Evolutionary conservation across 2,888 invertebrate genomes (phyloP), one percentile per base, ranked within the genome.

Genomic region (Drosophila nigricruria): DNA sequence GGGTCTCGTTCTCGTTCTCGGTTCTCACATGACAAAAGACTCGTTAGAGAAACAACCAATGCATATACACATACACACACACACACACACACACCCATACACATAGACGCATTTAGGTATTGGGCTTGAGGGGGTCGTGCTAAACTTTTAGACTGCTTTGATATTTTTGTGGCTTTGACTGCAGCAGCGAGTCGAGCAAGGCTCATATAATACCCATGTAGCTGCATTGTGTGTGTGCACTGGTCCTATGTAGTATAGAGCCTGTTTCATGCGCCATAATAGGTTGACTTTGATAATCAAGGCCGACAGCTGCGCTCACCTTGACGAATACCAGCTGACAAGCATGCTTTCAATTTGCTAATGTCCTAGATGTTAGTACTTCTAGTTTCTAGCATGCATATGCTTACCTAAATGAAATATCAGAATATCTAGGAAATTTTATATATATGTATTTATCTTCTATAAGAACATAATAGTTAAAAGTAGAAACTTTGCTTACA

Each of bases 1-100:
- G 70, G 63, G 66, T 68, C 70, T 62, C 56, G 40, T 50, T 60
- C 49, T 47, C 56, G 47, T 57, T 49, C 18, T 49, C 45, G 49
- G 50, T 49, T 73, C 80, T 84, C 87, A 66, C 70, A 75, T 80
- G 80, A 83, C 83, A 83, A 83, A 86, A 83, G 83, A 77, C 81
- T 77, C 71, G 79, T 76, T 79, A 78, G 54, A 75, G 30, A 59
- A 73, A 73, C 79, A 73, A 65, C 43, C 62, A 62, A 59, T 54
- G 80, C 75, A 67, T 18, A 69, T 43, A 58, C n/a, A 18, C n/a
- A 30, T 1, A 36, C 36, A 40, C 8, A 16, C 42, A 3, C 70
- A 64, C 20, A 62, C 53, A 54, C 32, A 10, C 18, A 27, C 3
- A 43, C 27, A n/a, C 30, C 18, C 8, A 18, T 3, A n/a, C 10